Evolutionary conservation across 2,113 vertebrate genomes (phyloP).

Genomic region (Prolemur simus): DNA sequence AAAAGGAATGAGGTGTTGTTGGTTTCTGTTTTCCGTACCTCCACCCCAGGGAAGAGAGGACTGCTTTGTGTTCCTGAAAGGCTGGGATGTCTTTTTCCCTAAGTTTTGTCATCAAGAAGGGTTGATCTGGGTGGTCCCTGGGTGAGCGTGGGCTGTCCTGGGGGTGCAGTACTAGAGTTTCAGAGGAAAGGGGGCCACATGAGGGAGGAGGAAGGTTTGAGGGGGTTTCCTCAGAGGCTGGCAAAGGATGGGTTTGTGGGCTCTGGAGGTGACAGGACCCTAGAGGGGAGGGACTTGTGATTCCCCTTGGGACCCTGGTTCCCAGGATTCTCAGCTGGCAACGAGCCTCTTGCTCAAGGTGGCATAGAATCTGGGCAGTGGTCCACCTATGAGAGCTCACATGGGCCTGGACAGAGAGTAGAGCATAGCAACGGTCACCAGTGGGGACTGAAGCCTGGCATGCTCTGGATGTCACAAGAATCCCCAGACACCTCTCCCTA

Average conservation of each 20-base stretch:
- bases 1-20: background rate
- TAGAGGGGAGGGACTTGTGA: background rate
- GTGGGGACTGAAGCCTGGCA: background rate
- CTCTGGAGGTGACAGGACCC: background rate
- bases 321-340: background rate
- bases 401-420: background rate
- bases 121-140: background rate
- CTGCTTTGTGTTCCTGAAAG: background rate
- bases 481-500: background rate
- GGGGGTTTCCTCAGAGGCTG: background rate
- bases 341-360: background rate
- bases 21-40: background rate
- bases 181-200: background rate
- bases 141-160: background rate
- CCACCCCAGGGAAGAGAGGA: background rate
- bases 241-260: background rate
- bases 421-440: background rate
- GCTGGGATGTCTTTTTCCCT: background rate
- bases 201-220: background rate
- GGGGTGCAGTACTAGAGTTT: background rate
- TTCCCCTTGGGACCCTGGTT: background rate
- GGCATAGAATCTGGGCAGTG: background rate
- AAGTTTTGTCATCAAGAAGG: background rate
- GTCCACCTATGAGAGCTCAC: background rate
- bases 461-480: no score